Evolutionary conservation across 2,888 invertebrate species (phyloP), one percentile per base, ranked within the genome.

Genomic region (Laothoe populi): DNA sequence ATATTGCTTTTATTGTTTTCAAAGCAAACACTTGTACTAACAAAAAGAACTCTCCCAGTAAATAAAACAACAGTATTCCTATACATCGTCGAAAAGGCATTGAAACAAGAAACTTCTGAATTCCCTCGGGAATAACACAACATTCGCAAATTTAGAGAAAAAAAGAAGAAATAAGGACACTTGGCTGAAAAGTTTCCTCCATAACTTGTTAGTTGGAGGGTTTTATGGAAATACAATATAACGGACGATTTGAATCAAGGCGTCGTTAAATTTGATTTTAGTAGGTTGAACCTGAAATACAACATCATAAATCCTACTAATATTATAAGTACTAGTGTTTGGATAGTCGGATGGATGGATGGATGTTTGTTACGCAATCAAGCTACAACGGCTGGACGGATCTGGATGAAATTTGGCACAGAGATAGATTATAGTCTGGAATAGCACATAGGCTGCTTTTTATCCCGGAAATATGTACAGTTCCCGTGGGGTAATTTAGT

Each of bases 71-170:
- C 70, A 53, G 64, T 71, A 62, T 71, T 74, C 75, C 76, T 77
- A 80, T 81, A 81, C 78, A 81, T 79, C 67, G 74, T 74, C 71
- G 70, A 76, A 78, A 78, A 81, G 79, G 79, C 77, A 79, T 73
- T 71, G 78, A 73, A 82, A 82, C 77, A 82, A 81, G 75, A 80
- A 83, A 84, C 76, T 84, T 82, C 67, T 70, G 73, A 81, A 83
- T 81, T 78, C 84, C 78, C 81, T 64, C 70, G 80, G 77, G 85
- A 79, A 76, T 75, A 79, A 78, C 76, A 77, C 75, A 79, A 74
- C 78, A 80, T 83, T 84, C 76, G 74, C 80, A 83, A 83, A 81
- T 84, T 81, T 71, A 75, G 74, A 81, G 82, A 82, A 79, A 84
- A 81, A 81, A 81, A 76, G 79, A 82, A 81, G 80, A 48, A 21